Evolutionary conservation across 2,797 vertebrate genomes (phyloP).

Genomic region (Argya squamiceps): DNA sequence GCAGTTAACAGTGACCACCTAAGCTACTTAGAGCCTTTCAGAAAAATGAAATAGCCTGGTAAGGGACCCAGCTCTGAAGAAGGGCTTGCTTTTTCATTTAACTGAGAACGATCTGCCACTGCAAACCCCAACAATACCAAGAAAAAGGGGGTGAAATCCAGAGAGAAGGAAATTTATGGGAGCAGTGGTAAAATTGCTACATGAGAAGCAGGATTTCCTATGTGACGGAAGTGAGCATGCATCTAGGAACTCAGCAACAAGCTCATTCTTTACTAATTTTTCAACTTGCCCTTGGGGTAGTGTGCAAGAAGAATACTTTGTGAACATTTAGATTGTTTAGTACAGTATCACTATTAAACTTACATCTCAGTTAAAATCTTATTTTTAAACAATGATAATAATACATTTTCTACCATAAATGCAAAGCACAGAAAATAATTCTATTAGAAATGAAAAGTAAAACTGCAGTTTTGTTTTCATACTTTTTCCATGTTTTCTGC

Average conservation of each 20-base stretch:
- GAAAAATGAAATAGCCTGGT: background rate
- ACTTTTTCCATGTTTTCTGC: background rate
- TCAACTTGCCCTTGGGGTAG: background rate
- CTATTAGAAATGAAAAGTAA: background rate
- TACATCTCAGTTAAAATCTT: background rate
- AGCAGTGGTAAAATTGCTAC: background rate
- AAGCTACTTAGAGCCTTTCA: background rate
- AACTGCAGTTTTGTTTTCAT: background rate
- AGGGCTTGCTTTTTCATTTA: rapidly evolving
- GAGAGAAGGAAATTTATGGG: background rate
- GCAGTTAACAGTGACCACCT: background rate
- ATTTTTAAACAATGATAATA: background rate
- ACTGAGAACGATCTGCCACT: background rate
- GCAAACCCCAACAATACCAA: background rate
- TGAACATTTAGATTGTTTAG: background rate
- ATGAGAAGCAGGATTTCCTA: background rate
- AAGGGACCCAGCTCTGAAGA: background rate
- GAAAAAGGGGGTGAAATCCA: background rate
- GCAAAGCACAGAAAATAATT: background rate
- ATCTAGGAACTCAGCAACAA: background rate
- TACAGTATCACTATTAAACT: background rate
- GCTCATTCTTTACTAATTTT: background rate
- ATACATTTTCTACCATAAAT: background rate
- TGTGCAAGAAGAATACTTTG: background rate
- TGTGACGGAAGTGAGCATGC: background rate